Percentiles rank a stretch among this genome's conserved stretches.
Evolutionary conservation across 2,797 vertebrate species (phyloP).

Genomic region (Manis pentadactyla): DNA sequence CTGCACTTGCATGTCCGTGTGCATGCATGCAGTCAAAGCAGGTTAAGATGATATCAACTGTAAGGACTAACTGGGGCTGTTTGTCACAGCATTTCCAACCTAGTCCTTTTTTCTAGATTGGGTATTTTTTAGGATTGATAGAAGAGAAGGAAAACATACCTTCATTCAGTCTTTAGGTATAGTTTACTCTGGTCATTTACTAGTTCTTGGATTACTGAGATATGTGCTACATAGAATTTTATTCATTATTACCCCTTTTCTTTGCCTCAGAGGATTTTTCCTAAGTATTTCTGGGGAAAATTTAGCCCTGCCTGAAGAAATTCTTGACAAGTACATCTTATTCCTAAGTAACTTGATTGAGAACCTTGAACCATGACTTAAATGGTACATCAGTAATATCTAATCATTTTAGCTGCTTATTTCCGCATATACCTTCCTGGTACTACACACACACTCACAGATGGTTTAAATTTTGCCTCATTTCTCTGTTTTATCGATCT

Average conservation of each 20-base stretch:
- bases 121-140: not conserved
- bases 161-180: not conserved
- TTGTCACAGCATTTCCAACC: not conserved
- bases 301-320: constrained; percentile 2
- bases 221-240: constrained; percentile 8
- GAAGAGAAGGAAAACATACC: constrained; percentile 25
- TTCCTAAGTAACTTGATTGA: constrained; percentile 46
- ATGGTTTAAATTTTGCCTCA: constrained; percentile 13
- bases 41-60: not conserved
- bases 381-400: not conserved
- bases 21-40: not conserved
- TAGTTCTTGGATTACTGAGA: constrained; percentile 20
- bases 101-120: constrained; percentile 1
- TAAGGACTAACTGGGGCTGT: not conserved
- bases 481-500: constrained; percentile 44
- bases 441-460: not conserved
- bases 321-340: constrained; percentile 18
- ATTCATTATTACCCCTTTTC: not conserved
- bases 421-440: not conserved
- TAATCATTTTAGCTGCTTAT: not conserved
- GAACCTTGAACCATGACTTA: constrained; percentile 37
- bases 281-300: not conserved
- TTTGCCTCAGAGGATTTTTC: constrained; percentile 39
- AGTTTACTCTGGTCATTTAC: not conserved
- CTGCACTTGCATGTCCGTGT: not conserved